A percentile compares a stretch with the other conserved stretches of the same genome.
Conservation (phyloP, 2,113 vertebrate species). For the Corydoras maculifer region DNA sequence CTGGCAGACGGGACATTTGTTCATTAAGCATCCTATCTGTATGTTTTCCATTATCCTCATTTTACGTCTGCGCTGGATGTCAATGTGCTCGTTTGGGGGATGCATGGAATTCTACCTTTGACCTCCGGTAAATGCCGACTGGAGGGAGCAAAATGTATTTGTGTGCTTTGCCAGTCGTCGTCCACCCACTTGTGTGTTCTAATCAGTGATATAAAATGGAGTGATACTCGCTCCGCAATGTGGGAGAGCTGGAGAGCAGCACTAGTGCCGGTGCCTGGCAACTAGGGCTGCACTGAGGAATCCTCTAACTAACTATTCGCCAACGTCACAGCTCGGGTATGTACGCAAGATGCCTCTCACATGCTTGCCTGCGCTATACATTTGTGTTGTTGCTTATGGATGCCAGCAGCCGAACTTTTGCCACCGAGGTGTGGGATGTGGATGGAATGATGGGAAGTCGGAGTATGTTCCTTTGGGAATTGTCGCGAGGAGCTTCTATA, state of each 20-base stretch:
- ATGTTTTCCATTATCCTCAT: too few relatives aligned
- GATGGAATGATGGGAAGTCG: conserved; percentile 12
- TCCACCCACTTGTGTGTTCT: conserved; percentile 42
- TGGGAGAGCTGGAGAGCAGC: conserved; percentile 39
- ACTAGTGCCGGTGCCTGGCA: conserved; percentile 45
- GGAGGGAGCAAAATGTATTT: conserved; percentile 1
- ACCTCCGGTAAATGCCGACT: conserved; percentile 5
- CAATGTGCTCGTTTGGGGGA: too few relatives aligned
- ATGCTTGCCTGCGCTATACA: conserved; percentile 32
- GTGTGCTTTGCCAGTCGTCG: conserved; percentile 35
- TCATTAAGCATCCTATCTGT: too few relatives aligned
- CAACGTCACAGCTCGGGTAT: conserved; percentile 45
- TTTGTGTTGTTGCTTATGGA: conserved; percentile 25
- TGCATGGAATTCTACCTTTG: conserved; percentile 4
- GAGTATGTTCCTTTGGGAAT: conserved; percentile 2
- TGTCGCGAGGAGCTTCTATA: background rate
- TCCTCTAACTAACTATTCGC: conserved; percentile 43
- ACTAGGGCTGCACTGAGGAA: conserved; percentile 38
- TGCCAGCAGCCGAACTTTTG: conserved; percentile 10
- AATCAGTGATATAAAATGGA: conserved; percentile 44
- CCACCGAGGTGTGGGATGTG: conserved; percentile 9
- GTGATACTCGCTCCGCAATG: conserved; percentile 33
- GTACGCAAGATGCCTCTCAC: conserved; percentile 43
- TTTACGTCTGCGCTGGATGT: too few relatives aligned
- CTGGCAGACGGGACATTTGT: too few relatives aligned